Evolutionary conservation across 2,113 vertebrate species (phyloP), one percentile per base, ranked within the genome.

Genomic region (Mustelus asterias): DNA sequence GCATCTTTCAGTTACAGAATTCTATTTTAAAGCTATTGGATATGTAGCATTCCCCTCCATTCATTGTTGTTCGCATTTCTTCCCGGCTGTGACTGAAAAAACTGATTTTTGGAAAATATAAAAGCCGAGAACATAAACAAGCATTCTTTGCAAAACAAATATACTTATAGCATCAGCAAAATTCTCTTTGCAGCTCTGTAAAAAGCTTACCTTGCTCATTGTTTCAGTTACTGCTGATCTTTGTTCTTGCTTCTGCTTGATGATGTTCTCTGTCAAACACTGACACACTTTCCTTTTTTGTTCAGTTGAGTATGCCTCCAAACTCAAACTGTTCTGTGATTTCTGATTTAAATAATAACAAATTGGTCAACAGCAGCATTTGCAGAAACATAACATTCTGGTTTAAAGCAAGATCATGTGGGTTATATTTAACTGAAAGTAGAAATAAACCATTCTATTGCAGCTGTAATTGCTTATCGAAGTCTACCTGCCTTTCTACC

Each of bases 261-360:
- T 97, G 96, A 99, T 99, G 98, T 98, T 98, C 97, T 99, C 98
- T 86, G 98, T 98, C 97, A 99, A 97, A 97, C 98, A 99, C 98
- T 99, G 98, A 97, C 98, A 99, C 98, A 99, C 98, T 80, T 98
- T 98, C 96, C 97, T 98, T 98, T 99, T 99, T 98, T 99, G 99
- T 97, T 99, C 98, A 96, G 97, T 97, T 11, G 99, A 98, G 97
- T 98, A 98, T 78, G 99, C 98, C 97, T 99, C 98, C 98, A 99
- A 98, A 97, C 98, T 99, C 97, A 99, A 98, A 97, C 99, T 98
- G 98, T 98, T 99, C 98, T 99, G 99, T 96, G 98, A 98, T 97
- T 99, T 99, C 99, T 99, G 97, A 97, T 96, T 96, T 96, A 97
- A 97, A 97, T 41, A 96, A 97, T 96, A 97, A 97, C 2, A 97